A percentile compares a stretch with the other conserved stretches of the same genome.
Conservation (phyloP, 2,113 vertebrate species). For the Aplodontia rufa region DNA sequence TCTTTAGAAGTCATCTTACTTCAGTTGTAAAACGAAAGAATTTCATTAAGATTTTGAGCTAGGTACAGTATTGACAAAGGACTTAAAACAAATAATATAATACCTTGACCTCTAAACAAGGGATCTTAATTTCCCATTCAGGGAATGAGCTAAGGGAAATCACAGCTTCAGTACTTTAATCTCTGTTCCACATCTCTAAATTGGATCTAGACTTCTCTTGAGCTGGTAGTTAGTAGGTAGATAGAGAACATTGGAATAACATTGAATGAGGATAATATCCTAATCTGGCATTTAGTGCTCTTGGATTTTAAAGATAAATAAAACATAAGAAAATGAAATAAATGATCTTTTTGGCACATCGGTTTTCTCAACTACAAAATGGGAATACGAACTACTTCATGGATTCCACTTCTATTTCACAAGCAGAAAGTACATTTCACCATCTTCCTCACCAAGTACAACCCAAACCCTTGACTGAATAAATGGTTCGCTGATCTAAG, state of each 20-base stretch:
- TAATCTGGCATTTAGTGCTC: neutral
- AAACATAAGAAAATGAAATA: neutral
- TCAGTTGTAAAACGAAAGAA: neutral
- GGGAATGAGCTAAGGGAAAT: neutral
- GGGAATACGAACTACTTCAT: neutral
- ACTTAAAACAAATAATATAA: neutral
- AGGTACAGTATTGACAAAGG: neutral
- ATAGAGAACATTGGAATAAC: neutral
- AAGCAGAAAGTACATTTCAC: neutral
- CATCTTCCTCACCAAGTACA: neutral
- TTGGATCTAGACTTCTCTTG: neutral
- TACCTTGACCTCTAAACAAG: neutral
- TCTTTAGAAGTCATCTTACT: neutral
- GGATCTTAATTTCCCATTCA: neutral
- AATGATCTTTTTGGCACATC: neutral
- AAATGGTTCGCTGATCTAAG: neutral
- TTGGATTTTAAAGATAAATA: neutral
- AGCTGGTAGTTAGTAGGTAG: neutral
- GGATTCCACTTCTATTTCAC: neutral
- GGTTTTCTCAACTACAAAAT: neutral
- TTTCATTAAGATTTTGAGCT: neutral
- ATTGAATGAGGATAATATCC: neutral
- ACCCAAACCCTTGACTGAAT: neutral
- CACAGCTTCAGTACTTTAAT: neutral
- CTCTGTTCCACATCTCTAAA: neutral